Percentiles rank a stretch among this genome's conserved stretches.
These are phyloP conservation scores for Hoplostethus mediterraneus DNA, from an alignment of 2,797 vertebrate species.

Conservation along the genomic window DNA sequence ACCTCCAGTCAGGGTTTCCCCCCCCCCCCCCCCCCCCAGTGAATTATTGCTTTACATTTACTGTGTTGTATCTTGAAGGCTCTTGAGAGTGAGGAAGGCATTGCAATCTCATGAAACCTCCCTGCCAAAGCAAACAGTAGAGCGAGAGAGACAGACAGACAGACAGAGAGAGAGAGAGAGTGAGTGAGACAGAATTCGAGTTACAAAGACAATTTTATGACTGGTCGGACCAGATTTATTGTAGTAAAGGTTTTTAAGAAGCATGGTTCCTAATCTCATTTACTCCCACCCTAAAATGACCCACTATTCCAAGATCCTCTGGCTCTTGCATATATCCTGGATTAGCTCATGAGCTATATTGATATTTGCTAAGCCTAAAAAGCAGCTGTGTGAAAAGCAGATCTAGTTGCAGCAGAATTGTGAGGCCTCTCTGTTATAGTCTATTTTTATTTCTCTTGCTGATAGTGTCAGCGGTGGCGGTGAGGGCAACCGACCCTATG, in stretches of 20 bases:
- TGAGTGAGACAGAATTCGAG: conserved; percentile 20
- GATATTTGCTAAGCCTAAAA: conserved; percentile 26
- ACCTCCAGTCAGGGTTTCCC: conserved; percentile 51
- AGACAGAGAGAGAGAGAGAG: conserved; percentile 14
- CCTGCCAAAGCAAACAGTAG: conserved; percentile 54
- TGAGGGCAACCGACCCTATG: conserved; percentile 39
- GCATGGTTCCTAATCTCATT: conserved; percentile 55
- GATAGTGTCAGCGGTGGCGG: conserved; percentile 36
- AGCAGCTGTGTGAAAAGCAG: conserved; percentile 26
- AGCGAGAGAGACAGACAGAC: conserved; percentile 12
- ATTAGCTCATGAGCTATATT: conserved; percentile 48
- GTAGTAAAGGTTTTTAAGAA: conserved; percentile 57
- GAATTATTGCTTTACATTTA: conserved; percentile 70
- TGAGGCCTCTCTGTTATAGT: conserved; percentile 11
- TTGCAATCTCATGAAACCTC: conserved; percentile 67
- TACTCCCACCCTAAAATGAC: conserved; percentile 31
- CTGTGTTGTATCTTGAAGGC: conserved; percentile 56
- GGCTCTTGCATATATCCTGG: conserved; percentile 20
- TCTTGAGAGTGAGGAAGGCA: conserved; percentile 53
- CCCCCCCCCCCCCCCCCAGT: conserved; percentile 43
- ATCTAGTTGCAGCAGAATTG: conserved; percentile 18
- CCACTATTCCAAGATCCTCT: conserved; percentile 24
- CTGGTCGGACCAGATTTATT: conserved; percentile 46
- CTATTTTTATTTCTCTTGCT: conserved; percentile 19
- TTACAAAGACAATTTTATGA: conserved; percentile 60